Percentiles rank a stretch among this genome's conserved stretches.
phyloP scores from a whole-genome alignment of 2,888 invertebrate genomes.

The Mythimna lalbum region DNA sequence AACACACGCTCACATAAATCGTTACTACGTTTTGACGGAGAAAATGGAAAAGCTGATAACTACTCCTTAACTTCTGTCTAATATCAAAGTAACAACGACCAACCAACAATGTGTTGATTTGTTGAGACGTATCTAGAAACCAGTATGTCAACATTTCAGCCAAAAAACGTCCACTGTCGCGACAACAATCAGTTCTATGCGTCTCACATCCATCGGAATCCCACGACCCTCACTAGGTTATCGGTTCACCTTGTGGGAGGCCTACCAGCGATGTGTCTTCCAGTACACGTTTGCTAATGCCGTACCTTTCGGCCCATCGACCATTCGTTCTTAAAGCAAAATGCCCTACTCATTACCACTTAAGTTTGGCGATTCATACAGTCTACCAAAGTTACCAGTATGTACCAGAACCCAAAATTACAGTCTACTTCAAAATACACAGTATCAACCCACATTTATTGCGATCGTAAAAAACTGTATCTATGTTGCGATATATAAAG shows the following conservation, averaged over 20 bases:
- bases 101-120: background rate
- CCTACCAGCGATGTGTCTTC: too few species aligned
- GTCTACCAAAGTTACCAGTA: background rate
- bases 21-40: conserved; percentile 1
- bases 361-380: too few species aligned
- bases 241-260: too few species aligned
- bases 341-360: too few species aligned
- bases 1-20: background rate
- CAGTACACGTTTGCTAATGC: too few species aligned
- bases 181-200: too few species aligned
- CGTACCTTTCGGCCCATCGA: too few species aligned
- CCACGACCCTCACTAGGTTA: too few species aligned
- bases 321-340: too few species aligned
- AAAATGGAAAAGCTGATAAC: background rate
- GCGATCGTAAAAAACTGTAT: conserved; percentile 46
- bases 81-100: background rate
- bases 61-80: background rate
- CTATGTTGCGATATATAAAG: conserved; percentile 39
- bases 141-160: background rate
- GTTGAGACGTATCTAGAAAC: background rate
- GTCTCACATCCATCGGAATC: too few species aligned
- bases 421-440: background rate
- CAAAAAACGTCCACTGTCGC: too few species aligned
- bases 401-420: too few species aligned
- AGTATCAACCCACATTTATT: conserved; percentile 1